Evolutionary conservation across 2,888 invertebrate species (phyloP), one percentile per base, ranked within the genome.

Genomic region (Taenaris catops): DNA sequence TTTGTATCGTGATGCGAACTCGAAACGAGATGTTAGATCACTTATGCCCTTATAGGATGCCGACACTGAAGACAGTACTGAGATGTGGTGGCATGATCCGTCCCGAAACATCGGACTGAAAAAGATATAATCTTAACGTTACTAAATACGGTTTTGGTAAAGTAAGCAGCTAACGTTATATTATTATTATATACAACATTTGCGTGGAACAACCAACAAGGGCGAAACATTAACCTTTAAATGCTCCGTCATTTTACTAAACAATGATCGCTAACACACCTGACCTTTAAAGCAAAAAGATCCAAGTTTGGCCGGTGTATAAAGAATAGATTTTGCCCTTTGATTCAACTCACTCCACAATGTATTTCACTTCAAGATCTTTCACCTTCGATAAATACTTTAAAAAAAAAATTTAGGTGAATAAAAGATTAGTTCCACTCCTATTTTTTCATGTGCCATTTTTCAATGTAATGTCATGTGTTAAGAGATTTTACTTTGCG

Each of bases 31-130:
- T 23, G 84, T 71, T 46, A 90, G 74, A 55, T 90, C 90, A 49
- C 89, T 89, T 68, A 90, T 86, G 38, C 92, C 92, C 63, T 93
- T 93, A 69, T 95, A 94, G 2, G 94, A 93, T 54, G 93, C 93
- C 37, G 94, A 94, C 53, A 95, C 88, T 32, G 94, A 94, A 44
- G 93, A 93, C 45, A 95, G 86, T 39, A 95, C 93, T 70, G 95
- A 94, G 48, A 91, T 90, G 75, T 92, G 93, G 70, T 94, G 93
- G 70, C 93, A 94, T 66, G 91, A 89, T 51, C 93, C 91, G 89
- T 95, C 95, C 87, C 94, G 91, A 73, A 94, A 95, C 63, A 86
- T 83, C 53, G 86, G 86, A 69, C 92, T 93, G 75, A 79, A 86
- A 24, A 24, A 25, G n/a, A 41, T 6, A 17, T 28, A 19, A 16